Base-by-base conservation (phyloP, 2,888 invertebrate species). In the Eudasyphora cyanicolor region DNA sequence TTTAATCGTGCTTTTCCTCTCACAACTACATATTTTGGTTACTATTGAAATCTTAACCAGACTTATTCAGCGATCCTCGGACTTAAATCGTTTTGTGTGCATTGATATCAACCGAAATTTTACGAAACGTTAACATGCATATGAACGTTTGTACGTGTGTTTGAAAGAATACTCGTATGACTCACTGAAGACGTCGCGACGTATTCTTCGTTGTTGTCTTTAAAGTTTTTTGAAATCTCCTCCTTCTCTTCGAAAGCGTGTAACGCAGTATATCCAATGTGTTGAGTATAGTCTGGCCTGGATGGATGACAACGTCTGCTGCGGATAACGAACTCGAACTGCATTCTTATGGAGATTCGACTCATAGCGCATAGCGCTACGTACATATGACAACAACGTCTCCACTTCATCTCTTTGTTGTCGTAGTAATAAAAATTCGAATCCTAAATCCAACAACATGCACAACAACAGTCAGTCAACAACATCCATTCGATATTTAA, bases 401-500 rank as follows among this genome's bases (percentile, higher is more conserved):
- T 60, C 29, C 60, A 67, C 38, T 67, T 24, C 42, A 67, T 38
- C 67, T 67, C 67, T 67, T 67, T 67, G 67, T 67, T 67, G 38
- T 67, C 67, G 67, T 24, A 42, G 38, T 24, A 67, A 67, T 67
- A 67, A 67, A 67, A 64, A 32, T 5, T 42, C 3, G 24, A 19
- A 42, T 67, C 21, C 42, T 42, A 6, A 67, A n/a, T 8, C 10
- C 67, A 60, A 60, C 24, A 62, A 64, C 67, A 67, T 42, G n/a
- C 35, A 67, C 67, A 60, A 60, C 24, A 62, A 64, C 67, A 67
- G 42, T 32, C 35, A 67, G 12, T n/a, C 67, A 64, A 64, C 62
- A 64, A 19, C 67, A 42, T 67, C 42, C 67, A 67, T 67, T 67
- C 67, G 67, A 67, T 67, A 67, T 17, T 67, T 38, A 67, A 38